These are phyloP conservation scores for Cydia strobilella DNA, from an alignment of 1,140 invertebrate species.

Conservation along the genomic window DNA sequence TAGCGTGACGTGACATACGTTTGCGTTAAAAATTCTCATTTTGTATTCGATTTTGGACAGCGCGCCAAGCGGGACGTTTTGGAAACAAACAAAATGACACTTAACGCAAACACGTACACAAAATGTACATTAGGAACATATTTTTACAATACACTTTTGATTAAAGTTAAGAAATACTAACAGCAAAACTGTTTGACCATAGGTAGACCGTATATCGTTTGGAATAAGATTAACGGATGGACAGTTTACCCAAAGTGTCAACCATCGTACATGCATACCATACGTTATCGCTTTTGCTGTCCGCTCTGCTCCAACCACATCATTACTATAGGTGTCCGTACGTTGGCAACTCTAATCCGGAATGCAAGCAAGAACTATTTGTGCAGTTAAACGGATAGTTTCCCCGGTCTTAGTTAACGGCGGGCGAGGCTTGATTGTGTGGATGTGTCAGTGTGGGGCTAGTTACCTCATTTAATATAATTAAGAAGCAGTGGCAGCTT, in stretches of 20 bases:
- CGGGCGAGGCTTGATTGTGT: neutral
- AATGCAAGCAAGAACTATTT: conserved; percentile 32
- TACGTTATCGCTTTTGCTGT: neutral
- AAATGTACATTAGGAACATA: no score
- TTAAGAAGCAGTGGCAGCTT: neutral
- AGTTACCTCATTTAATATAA: neutral
- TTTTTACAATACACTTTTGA: no score
- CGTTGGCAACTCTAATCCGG: conserved; percentile 20
- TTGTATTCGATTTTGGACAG: no score
- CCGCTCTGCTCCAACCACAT: neutral
- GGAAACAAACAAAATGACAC: no score
- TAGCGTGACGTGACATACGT: no score
- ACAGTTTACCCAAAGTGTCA: neutral
- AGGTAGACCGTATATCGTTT: no score
- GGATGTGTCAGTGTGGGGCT: neutral
- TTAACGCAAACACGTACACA: no score
- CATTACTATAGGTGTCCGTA: conserved; percentile 20
- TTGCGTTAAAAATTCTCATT: no score
- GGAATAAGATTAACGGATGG: no score
- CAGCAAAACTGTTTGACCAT: no score
- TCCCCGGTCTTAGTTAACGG: conserved; percentile 20
- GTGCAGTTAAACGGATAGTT: conserved; percentile 32
- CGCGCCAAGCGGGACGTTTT: no score
- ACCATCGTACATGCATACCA: neutral
- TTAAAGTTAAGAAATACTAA: no score